A percentile compares a stretch with the other conserved stretches of the same genome.
phyloP scores from a whole-genome alignment of 92 coral and sea anemone genomes.

The Galaxea fascicularis region DNA sequence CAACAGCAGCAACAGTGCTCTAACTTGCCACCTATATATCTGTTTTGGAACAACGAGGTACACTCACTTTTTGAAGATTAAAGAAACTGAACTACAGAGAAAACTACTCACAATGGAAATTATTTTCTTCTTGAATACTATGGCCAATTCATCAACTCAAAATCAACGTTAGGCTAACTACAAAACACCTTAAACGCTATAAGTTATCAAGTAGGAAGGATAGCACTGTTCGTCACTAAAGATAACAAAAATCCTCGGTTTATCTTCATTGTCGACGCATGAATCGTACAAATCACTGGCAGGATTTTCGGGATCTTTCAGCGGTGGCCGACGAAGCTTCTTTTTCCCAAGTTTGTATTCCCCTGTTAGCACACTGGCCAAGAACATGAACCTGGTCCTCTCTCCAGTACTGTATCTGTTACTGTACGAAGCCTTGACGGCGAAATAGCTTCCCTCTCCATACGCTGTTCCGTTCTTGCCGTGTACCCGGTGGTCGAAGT shows the following conservation, averaged over 20 bases:
- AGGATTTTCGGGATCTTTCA: constrained; percentile 78
- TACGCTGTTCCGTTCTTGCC: constrained; percentile 87
- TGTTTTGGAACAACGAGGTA: too few relatives aligned
- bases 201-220: constrained; percentile 37
- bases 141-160: too few relatives aligned
- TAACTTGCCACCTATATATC: too few relatives aligned
- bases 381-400: constrained; percentile 60
- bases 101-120: too few relatives aligned
- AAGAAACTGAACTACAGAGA: too few relatives aligned
- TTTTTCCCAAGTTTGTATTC: constrained; percentile 59
- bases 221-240: constrained; percentile 85
- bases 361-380: constrained; percentile 85
- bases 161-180: too few relatives aligned
- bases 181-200: too few relatives aligned
- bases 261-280: constrained; percentile 65
- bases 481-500: constrained; percentile 90
- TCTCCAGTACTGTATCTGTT: constrained; percentile 58
- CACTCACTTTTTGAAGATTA: too few relatives aligned
- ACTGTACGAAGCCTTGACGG: constrained; percentile 73
- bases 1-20: too few relatives aligned
- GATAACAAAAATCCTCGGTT: constrained; percentile 81
- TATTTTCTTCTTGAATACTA: too few relatives aligned
- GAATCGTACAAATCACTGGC: constrained; percentile 83
- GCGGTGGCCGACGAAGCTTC: constrained; percentile 72
- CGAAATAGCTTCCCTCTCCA: constrained; percentile 94